These are phyloP conservation scores for Monopterus albus DNA, from an alignment of 2,113 vertebrate species.

Conservation along the genomic window DNA sequence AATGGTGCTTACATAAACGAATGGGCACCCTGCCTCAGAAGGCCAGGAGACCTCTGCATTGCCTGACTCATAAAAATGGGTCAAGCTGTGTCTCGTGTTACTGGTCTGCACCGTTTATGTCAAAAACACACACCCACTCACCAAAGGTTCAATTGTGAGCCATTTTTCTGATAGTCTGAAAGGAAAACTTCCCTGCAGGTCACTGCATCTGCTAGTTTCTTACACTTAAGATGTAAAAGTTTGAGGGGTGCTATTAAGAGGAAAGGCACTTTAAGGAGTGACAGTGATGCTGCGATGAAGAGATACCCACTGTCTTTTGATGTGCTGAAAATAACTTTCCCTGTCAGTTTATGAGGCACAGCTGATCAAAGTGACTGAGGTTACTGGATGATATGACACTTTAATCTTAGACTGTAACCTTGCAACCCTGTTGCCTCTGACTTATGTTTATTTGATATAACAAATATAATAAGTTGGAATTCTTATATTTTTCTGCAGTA, in stretches of 20 bases:
- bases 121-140: background rate
- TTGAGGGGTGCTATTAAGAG: slow-evolving; percentile 30
- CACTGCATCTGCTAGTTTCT: slow-evolving; percentile 9
- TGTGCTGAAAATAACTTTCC: slow-evolving; percentile 46
- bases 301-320: slow-evolving; percentile 33
- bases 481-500: background rate
- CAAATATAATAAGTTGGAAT: background rate
- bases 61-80: background rate
- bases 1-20: slow-evolving; percentile 68
- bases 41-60: slow-evolving; percentile 39
- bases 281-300: slow-evolving; percentile 35
- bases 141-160: background rate
- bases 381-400: slow-evolving; percentile 32
- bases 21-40: slow-evolving; percentile 45
- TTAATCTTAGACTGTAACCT: slow-evolving; percentile 48
- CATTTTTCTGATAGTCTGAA: background rate
- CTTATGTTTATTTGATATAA: background rate
- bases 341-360: slow-evolving; percentile 52
- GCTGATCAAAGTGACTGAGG: slow-evolving; percentile 51
- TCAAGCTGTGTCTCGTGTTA: background rate
- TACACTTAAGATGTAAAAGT: slow-evolving; percentile 20
- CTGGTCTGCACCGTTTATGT: background rate
- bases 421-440: background rate
- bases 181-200: slow-evolving; percentile 21
- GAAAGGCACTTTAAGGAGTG: slow-evolving; percentile 54